Base-by-base conservation (phyloP, 2,888 invertebrate genomes). In the Andrena dorsata region DNA sequence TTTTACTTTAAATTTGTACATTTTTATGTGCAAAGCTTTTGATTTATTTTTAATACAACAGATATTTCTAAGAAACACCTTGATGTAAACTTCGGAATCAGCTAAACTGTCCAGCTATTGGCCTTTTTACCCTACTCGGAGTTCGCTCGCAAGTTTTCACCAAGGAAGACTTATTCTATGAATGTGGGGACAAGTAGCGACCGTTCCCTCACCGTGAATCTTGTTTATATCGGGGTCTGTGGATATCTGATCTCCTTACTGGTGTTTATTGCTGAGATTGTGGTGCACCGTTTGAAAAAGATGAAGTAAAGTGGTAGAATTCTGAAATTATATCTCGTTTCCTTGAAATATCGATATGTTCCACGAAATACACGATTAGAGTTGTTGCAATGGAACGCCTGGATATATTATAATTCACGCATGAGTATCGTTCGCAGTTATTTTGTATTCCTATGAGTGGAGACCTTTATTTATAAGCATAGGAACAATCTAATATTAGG, bases 401-500 rank as follows among this genome's bases (percentile, higher is more conserved):
- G 41, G 41, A 41, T 1, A 16, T 53, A 32, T 13, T 51, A 5
- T 16, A 6, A 20, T 26, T 28, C 26, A 28, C 58, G 58, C 2
- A 28, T 10, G 28, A 6, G 2, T 16, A 16, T 28, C 8, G 0
- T 60, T 60, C 8, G 4, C 51, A 20, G 51, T 20, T 30, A 28
- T 32, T 60, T 30, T n/a, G n/a, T 6, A 41, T 7, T 20, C 26
- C 51, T 20, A 58, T 16, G 41, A 2, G 28, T 6, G n/a, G n/a
- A 23, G 23, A 56, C 26, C 76, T 53, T 68, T 53, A 53, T 61
- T 61, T 63, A 16, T 61, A 32, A 53, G 32, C 58, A 69, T 75
- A 41, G 56, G 74, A 76, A 72, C 58, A 58, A 78, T 75, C 78
- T 76, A 83, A 80, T 63, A 76, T 84, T 83, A 76, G 75, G 53